phyloP scores from a whole-genome alignment of 2,888 invertebrate species.

The Harpalus rubripes region DNA sequence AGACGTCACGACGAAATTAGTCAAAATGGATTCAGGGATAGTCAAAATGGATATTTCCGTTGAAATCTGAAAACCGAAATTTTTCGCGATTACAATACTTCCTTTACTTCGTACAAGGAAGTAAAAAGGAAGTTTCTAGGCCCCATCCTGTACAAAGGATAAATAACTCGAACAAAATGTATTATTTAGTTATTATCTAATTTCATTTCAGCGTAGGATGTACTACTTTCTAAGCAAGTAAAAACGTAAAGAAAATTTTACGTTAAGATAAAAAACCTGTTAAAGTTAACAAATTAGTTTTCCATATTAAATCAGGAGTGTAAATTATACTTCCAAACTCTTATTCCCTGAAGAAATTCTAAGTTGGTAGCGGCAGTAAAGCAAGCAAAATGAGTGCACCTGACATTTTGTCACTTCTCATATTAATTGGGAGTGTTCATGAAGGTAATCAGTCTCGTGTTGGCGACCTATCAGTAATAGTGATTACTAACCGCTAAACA shows the following conservation, averaged over 20 bases:
- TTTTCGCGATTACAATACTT: no score
- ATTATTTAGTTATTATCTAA: no score
- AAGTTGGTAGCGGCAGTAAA: background rate
- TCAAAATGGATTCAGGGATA: no score
- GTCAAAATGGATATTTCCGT: no score
- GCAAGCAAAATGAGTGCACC: constrained; percentile 20
- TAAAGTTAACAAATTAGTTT: constrained; percentile 31
- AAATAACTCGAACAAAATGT: no score
- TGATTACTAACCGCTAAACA: background rate
- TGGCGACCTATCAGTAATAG: constrained; percentile 30
- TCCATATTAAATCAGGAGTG: constrained; percentile 38
- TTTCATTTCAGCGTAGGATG: background rate
- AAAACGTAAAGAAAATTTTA: background rate
- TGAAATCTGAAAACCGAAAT: no score
- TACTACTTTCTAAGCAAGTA: background rate
- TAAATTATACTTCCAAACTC: constrained; percentile 21
- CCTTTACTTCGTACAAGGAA: no score
- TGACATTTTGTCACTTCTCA: constrained; percentile 45
- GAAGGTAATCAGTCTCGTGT: constrained; percentile 47
- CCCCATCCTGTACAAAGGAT: no score
- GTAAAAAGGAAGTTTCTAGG: no score
- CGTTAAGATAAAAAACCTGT: background rate
- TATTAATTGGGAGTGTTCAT: constrained; percentile 62
- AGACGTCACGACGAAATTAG: no score
- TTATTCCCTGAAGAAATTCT: constrained; percentile 34